These are phyloP conservation scores for Cephus pygmeus DNA, from an alignment of 2,888 invertebrate species.

Conservation along the genomic window DNA sequence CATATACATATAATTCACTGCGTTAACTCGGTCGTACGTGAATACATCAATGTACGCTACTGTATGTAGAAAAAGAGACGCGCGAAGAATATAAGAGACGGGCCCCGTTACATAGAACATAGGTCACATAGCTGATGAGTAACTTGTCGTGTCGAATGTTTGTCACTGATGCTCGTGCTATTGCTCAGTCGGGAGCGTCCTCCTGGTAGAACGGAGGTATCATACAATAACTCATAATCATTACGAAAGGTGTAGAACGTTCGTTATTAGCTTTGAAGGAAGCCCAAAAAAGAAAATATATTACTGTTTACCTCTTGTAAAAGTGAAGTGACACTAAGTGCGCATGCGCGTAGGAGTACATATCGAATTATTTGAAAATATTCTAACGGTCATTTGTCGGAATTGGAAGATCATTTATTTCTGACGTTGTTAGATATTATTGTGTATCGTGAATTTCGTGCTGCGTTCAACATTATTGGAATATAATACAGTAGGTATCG, in stretches of 20 bases:
- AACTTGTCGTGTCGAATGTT: slow-evolving; percentile 13
- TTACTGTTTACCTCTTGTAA: not conserved
- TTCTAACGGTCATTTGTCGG: not conserved
- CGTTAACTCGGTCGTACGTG: not conserved
- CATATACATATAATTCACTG: not conserved
- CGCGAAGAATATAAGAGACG: slow-evolving; percentile 15
- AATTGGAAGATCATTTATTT: not conserved
- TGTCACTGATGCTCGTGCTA: slow-evolving; percentile 16
- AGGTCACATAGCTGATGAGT: slow-evolving; percentile 22
- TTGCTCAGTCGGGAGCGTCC: not conserved
- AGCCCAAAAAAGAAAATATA: not conserved
- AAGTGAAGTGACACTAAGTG: not conserved
- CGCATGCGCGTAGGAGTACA: not conserved
- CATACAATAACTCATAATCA: not conserved
- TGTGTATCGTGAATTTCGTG: not conserved
- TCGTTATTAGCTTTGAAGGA: not conserved
- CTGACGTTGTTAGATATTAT: not conserved
- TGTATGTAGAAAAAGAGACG: not conserved
- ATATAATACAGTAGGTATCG: not conserved
- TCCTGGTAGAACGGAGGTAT: not conserved
- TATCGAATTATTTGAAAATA: not conserved
- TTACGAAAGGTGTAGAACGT: not conserved
- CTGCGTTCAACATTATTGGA: not conserved
- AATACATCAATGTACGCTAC: not conserved
- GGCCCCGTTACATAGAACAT: slow-evolving; percentile 25